These are phyloP conservation scores for Tribolium freemani DNA, from an alignment of 2,888 invertebrate species.

Conservation along the genomic window DNA sequence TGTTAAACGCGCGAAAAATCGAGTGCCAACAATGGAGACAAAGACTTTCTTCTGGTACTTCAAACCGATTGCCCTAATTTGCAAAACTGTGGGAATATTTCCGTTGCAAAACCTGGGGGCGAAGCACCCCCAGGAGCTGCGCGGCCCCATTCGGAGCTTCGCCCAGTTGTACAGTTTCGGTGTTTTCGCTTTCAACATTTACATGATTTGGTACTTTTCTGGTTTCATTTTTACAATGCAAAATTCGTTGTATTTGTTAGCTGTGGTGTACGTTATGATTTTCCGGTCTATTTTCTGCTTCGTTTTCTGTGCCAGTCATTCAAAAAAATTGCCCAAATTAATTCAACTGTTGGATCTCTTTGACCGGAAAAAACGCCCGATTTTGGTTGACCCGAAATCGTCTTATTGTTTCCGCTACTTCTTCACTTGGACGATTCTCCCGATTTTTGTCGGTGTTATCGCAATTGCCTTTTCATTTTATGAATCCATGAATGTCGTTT, in stretches of 20 bases:
- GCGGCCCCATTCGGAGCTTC: slow-evolving; percentile 43
- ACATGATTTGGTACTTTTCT: slow-evolving; percentile 42
- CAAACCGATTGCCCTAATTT: slow-evolving; percentile 50
- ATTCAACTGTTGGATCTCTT: slow-evolving; percentile 50
- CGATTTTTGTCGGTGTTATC: slow-evolving; percentile 28
- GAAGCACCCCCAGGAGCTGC: neutral
- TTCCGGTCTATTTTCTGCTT: slow-evolving; percentile 46
- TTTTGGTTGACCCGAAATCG: slow-evolving; percentile 18
- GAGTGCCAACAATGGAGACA: neutral
- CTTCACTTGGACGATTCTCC: slow-evolving; percentile 36
- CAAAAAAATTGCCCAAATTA: slow-evolving; percentile 47
- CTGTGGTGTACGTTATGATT: slow-evolving; percentile 43
- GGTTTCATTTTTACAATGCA: slow-evolving; percentile 37
- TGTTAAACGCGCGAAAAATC: neutral
- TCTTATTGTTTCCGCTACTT: neutral
- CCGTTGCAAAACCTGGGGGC: slow-evolving; percentile 51
- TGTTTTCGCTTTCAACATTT: slow-evolving; percentile 40
- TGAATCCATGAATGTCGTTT: slow-evolving; percentile 14
- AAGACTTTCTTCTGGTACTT: slow-evolving; percentile 55
- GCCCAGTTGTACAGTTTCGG: slow-evolving; percentile 45
- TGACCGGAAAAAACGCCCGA: slow-evolving; percentile 41
- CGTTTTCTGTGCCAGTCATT: slow-evolving; percentile 39
- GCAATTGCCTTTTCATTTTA: slow-evolving; percentile 3
- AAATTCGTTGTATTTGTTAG: slow-evolving; percentile 34
- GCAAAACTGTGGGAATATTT: slow-evolving; percentile 51